Percentiles rank a stretch among this genome's conserved stretches.
phyloP scores from a whole-genome alignment of 2,797 vertebrate genomes.

The Lacerta bilineata region DNA sequence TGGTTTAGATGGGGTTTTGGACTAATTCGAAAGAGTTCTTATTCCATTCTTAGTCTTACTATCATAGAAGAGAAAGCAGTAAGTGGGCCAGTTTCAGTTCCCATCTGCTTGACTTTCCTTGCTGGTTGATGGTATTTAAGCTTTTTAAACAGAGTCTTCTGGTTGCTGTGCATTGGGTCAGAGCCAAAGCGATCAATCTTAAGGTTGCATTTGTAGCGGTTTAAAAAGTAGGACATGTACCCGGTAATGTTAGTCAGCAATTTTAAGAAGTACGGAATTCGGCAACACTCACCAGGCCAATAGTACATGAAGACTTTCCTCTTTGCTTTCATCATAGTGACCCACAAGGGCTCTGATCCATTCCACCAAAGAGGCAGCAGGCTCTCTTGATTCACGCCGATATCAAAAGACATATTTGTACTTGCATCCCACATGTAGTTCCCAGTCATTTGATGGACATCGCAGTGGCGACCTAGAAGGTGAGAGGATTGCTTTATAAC shows the following conservation, averaged over 20 bases:
- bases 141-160: background rate
- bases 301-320: constrained; percentile 93
- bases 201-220: background rate
- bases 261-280: background rate
- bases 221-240: constrained; percentile 3
- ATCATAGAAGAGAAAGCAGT: background rate
- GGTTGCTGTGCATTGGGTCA: background rate
- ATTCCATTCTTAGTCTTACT: background rate
- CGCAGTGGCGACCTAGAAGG: constrained; percentile 87
- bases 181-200: background rate
- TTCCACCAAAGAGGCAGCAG: constrained; percentile 93
- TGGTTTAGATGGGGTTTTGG: too few species aligned
- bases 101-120: background rate
- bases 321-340: constrained; percentile 90
- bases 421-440: constrained; percentile 96
- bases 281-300: constrained; percentile 91
- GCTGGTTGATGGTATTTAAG: background rate
- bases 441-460: constrained; percentile 93
- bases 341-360: constrained; percentile 94
- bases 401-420: constrained; percentile 87
- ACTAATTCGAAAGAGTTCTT: background rate
- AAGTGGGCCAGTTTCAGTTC: background rate
- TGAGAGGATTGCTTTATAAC: constrained; percentile 20
- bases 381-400: constrained; percentile 90
- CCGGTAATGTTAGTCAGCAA: background rate